A percentile compares a stretch with the other conserved stretches of the same genome.
These are phyloP conservation scores for Pseudopipra pipra DNA, from an alignment of 2,113 vertebrate species.

Conservation along the genomic window DNA sequence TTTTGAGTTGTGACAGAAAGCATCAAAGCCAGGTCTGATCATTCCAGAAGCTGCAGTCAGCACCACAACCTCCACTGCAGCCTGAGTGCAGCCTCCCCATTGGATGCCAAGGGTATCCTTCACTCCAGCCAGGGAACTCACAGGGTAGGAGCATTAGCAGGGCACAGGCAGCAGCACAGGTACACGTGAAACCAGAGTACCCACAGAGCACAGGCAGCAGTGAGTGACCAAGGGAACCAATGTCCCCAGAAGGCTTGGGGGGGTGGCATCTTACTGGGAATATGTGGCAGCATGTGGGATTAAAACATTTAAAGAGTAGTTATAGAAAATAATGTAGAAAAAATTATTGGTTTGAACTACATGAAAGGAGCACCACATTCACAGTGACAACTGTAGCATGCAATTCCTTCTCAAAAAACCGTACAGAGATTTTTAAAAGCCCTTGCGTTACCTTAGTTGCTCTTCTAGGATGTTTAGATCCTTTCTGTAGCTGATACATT, in stretches of 20 bases:
- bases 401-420: not conserved
- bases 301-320: not conserved
- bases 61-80: not conserved
- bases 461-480: slow-evolving; percentile 74
- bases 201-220: not conserved
- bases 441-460: slow-evolving; percentile 76
- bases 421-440: not conserved
- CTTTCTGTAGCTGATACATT: slow-evolving; percentile 75
- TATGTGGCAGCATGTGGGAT: accelerated
- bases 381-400: not conserved
- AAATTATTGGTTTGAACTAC: not conserved
- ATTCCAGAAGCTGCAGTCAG: not conserved
- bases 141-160: not conserved
- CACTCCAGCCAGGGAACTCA: no score
- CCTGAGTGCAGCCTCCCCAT: not conserved
- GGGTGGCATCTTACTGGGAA: not conserved
- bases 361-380: accelerated
- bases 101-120: not conserved
- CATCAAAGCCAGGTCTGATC: not conserved
- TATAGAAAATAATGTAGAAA: not conserved
- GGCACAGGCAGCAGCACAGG: not conserved
- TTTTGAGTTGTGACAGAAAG: not conserved
- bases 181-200: not conserved
- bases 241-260: not conserved
- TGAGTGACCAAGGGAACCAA: accelerated